Percentiles rank a stretch among this genome's conserved stretches.
phyloP scores from a whole-genome alignment of 1,140 invertebrate genomes.

The Drosophila suzukii region DNA sequence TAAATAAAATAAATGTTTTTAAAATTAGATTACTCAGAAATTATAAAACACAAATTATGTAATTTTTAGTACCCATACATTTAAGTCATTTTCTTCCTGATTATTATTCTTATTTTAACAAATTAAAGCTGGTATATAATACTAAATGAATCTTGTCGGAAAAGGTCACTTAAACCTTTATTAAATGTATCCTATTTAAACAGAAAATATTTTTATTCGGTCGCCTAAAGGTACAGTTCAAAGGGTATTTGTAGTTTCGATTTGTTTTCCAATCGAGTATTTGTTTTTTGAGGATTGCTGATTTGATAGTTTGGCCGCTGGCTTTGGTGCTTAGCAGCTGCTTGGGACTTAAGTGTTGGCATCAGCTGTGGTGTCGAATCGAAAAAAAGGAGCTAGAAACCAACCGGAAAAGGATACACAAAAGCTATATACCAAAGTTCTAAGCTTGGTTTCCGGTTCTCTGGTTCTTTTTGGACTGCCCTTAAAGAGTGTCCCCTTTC shows the following conservation, averaged over 20 bases:
- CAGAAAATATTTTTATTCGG: too few species aligned
- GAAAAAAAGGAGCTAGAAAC: constrained; percentile 1
- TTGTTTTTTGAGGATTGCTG: background rate
- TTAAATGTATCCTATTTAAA: background rate
- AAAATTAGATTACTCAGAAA: too few species aligned
- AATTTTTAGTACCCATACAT: too few species aligned
- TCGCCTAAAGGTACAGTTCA: background rate
- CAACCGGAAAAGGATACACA: background rate
- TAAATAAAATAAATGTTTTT: too few species aligned
- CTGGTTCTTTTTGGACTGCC: background rate
- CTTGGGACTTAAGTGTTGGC: constrained; percentile 24
- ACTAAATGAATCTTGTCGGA: too few species aligned
- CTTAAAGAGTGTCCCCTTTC: constrained; percentile 26
- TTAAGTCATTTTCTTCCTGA: too few species aligned
- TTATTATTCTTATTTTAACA: too few species aligned
- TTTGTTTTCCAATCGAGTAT: background rate
- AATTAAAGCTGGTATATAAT: too few species aligned
- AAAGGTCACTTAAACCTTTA: too few species aligned
- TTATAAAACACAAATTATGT: too few species aligned
- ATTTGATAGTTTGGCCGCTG: constrained; percentile 28
- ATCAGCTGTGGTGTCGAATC: constrained; percentile 18
- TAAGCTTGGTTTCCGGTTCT: background rate
- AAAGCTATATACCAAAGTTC: background rate
- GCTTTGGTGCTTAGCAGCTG: constrained; percentile 28
- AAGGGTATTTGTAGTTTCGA: background rate